Percentiles rank a stretch among this genome's conserved stretches.
Conservation (phyloP, 2,797 vertebrate species). For the Poeciliopsis presidionis region DNA sequence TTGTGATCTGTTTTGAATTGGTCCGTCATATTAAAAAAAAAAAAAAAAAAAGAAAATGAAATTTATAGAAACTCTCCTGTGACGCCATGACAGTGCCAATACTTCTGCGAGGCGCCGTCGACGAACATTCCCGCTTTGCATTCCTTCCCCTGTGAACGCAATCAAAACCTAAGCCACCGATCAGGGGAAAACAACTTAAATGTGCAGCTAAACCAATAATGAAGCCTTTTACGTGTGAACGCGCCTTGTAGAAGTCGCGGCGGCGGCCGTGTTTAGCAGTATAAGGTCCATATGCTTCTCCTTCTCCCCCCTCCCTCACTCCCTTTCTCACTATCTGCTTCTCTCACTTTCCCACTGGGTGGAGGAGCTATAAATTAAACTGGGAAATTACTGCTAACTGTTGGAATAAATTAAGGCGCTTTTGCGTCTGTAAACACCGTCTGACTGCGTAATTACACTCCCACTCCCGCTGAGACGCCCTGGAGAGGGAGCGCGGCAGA, state of each 20-base stretch:
- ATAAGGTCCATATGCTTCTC: slow-evolving; percentile 63
- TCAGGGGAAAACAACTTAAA: slow-evolving; percentile 16
- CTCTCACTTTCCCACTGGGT: slow-evolving; percentile 74
- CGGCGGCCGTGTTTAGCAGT: slow-evolving; percentile 40
- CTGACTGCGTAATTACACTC: slow-evolving; percentile 86
- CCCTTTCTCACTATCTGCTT: slow-evolving; percentile 58
- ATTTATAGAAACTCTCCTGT: too few species aligned
- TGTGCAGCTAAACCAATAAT: slow-evolving; percentile 31
- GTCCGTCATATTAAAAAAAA: neutral
- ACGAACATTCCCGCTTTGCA: slow-evolving; percentile 17
- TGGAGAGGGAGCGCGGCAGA: slow-evolving; percentile 55
- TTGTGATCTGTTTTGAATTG: neutral
- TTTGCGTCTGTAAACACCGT: slow-evolving; percentile 86
- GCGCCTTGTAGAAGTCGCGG: slow-evolving; percentile 35
- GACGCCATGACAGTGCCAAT: neutral
- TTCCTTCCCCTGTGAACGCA: slow-evolving; percentile 21
- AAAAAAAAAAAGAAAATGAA: neutral
- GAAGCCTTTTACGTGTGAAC: slow-evolving; percentile 23
- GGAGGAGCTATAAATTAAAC: slow-evolving; percentile 86
- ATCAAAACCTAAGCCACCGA: slow-evolving; percentile 6
- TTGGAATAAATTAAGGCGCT: slow-evolving; percentile 86
- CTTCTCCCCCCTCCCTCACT: slow-evolving; percentile 39
- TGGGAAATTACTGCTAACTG: slow-evolving; percentile 86
- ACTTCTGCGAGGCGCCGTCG: neutral
- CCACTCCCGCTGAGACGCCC: slow-evolving; percentile 78